These are phyloP conservation scores for Vanessa tameamea DNA, from an alignment of 1,140 invertebrate genomes.

Conservation along the genomic window DNA sequence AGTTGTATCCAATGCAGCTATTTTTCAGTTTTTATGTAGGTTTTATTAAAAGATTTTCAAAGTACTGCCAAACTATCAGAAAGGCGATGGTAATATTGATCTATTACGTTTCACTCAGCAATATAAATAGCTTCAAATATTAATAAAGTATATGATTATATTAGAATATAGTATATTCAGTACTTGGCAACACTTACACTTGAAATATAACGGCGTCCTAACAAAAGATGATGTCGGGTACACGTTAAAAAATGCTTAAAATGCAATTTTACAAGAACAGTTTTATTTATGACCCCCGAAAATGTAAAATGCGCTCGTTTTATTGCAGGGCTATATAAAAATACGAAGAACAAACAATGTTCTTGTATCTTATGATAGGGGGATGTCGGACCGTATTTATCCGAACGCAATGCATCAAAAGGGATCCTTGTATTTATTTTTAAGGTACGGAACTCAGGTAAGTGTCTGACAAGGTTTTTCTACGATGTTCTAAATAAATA, in stretches of 20 bases:
- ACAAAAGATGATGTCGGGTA: conserved; percentile 59
- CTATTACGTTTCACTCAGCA: too few species aligned
- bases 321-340: conserved; percentile 74
- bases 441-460: conserved; percentile 37
- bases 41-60: too few species aligned
- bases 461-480: conserved; percentile 12
- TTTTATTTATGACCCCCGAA: conserved; percentile 78
- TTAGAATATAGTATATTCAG: too few species aligned
- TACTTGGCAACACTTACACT: not conserved
- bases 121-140: too few species aligned
- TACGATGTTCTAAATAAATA: not conserved
- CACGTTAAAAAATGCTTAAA: conserved; percentile 74
- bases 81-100: too few species aligned
- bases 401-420: conserved; percentile 40
- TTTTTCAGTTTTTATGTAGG: too few species aligned
- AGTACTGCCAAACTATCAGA: too few species aligned
- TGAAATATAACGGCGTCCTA: conserved; percentile 11
- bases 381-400: conserved; percentile 67
- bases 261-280: conserved; percentile 75
- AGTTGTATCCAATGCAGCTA: too few species aligned
- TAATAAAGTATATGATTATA: too few species aligned
- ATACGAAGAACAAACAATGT: conserved; percentile 77
- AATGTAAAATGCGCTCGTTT: conserved; percentile 78
- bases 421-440: conserved; percentile 37
- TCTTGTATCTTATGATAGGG: conserved; percentile 69